Evolutionary conservation across 2,797 vertebrate genomes (phyloP), one percentile per base, ranked within the genome.

Genomic region (Sebastes hubbsi): DNA sequence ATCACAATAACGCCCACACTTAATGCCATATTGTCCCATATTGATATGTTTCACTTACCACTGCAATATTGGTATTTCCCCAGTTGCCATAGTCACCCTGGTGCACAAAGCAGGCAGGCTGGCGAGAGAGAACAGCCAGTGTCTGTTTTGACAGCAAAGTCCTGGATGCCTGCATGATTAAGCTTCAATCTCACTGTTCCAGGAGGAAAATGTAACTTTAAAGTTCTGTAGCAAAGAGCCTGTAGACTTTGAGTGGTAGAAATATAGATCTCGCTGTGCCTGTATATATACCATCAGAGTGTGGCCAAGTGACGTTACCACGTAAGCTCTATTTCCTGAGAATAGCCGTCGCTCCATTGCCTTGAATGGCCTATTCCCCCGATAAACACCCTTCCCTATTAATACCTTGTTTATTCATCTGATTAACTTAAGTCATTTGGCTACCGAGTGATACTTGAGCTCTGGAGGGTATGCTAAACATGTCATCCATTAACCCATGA

Each of bases 51-150:
- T 16, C 38, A 90, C 95, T 94, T 87, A 96, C 95, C 94, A 95
- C 85, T 49, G 94, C 94, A 77, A 95, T 36, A 25, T 95, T 95
- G 86, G 93, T 94, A 66, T 95, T 95, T 24, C 95, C 95, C 95
- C 94, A 95, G 93, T 95, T 95, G 66, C 94, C 95, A 85, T 92
- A 92, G 80, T 96, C 93, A 70, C 94, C 92, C 0, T 95, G 94
- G 82, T 95, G 94, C 64, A 92, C 87, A 46, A 93, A 93, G 86
- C 93, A 94, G 78, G 87, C 92, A 1, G 95, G 91, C 87, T 95
- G 94, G 24, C 91, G 94, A 60, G 80, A 78, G 8, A 95, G 84
- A 66, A 84, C 76, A 12, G 86, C 70, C 83, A 94, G 79, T 3
- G 92, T 90, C 67, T 94, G 89, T 80, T 95, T 95, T 25, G 90